phyloP scores from a whole-genome alignment of 2,113 vertebrate species.

The Neotragus pygmaeus region DNA sequence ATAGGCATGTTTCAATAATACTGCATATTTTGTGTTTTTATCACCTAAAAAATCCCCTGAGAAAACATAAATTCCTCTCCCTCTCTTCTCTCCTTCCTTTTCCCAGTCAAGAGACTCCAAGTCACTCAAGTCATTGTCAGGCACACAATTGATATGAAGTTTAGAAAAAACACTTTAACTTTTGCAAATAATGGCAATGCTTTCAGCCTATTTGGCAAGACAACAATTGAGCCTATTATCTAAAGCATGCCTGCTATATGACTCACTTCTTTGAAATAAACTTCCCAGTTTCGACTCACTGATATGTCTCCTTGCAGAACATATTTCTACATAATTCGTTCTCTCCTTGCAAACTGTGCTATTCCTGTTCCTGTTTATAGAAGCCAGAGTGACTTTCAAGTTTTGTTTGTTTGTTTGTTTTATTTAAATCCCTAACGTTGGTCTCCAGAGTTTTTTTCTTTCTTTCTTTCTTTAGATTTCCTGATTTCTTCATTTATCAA shows the following conservation, averaged over 20 bases:
- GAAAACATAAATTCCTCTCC: neutral
- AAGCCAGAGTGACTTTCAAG: neutral
- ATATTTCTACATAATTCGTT: neutral
- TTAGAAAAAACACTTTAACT: constrained; percentile 20
- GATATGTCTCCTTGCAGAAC: neutral
- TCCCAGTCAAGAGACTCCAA: neutral
- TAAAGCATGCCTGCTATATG: constrained; percentile 8
- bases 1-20: neutral
- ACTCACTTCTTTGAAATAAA: constrained; percentile 25
- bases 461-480: neutral
- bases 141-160: neutral
- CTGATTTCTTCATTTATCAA: neutral
- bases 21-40: neutral
- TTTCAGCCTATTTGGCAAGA: constrained; percentile 40
- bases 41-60: neutral
- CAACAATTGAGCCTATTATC: constrained; percentile 21
- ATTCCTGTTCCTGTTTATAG: neutral
- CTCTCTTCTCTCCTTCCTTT: neutral
- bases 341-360: neutral
- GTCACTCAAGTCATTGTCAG: neutral
- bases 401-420: neutral
- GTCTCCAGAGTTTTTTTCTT: neutral
- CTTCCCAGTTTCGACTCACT: neutral
- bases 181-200: neutral
- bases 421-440: neutral